A percentile compares a stretch with the other conserved stretches of the same genome.
Evolutionary conservation across 2,113 vertebrate species (phyloP).

Genomic region (Stigmatopora argus): DNA sequence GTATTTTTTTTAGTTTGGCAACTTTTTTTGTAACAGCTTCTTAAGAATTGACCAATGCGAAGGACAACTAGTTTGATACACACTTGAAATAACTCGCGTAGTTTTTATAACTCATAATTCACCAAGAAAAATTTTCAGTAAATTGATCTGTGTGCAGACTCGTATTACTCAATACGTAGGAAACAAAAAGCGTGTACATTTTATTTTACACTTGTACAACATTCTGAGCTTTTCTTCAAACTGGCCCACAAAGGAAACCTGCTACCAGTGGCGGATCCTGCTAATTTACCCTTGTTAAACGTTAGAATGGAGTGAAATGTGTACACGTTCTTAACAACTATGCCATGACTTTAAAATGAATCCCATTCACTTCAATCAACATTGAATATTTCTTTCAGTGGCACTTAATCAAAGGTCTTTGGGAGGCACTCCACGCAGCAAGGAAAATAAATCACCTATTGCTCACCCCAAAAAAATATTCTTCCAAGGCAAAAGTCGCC

Average conservation of each 20-base stretch:
- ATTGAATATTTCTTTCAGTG: not conserved
- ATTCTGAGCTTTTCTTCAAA: not conserved
- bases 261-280: not conserved
- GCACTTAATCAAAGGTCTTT: not conserved
- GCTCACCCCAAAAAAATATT: not conserved
- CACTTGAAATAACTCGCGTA: too few species aligned
- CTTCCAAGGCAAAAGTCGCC: not conserved
- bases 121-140: too few species aligned
- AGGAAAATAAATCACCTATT: not conserved
- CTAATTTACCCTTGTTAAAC: too few species aligned
- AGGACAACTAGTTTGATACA: too few species aligned
- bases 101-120: too few species aligned
- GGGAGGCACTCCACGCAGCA: not conserved
- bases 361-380: not conserved
- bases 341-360: not conserved
- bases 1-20: too few species aligned
- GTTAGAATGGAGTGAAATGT: not conserved
- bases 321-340: not conserved
- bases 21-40: too few species aligned
- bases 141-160: too few species aligned
- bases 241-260: not conserved
- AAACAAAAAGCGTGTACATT: not conserved
- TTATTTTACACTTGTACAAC: not conserved
- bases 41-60: too few species aligned
- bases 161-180: too few species aligned